Evolutionary conservation across 2,888 invertebrate species (phyloP).

Genomic region (Leucophenga montana): DNA sequence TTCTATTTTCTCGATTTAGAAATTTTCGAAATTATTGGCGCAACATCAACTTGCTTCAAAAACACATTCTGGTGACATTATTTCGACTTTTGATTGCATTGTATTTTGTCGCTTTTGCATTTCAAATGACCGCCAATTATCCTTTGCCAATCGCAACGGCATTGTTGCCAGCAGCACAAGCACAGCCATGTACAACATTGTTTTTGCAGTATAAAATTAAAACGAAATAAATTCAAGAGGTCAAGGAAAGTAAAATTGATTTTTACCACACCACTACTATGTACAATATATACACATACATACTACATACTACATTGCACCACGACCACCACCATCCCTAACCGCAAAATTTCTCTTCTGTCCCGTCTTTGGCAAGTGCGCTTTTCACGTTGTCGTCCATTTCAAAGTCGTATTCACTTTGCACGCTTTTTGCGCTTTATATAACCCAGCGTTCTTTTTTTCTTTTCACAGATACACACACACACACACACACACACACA

Average conservation of each 20-base stretch:
- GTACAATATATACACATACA: no score
- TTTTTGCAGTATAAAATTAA: constrained; percentile 14
- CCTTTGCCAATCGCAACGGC: constrained; percentile 56
- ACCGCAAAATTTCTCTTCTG: background rate
- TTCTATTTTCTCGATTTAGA: background rate
- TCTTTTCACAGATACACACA: no score
- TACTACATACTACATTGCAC: no score
- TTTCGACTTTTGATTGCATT: constrained; percentile 59
- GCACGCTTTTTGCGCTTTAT: no score
- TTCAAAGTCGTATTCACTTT: constrained; percentile 24
- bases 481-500: background rate
- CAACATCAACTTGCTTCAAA: constrained; percentile 45
- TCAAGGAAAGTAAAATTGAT: constrained; percentile 64
- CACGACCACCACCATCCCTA: no score
- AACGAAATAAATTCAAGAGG: constrained; percentile 41
- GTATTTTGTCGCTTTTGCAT: constrained; percentile 51
- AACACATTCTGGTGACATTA: constrained; percentile 52
- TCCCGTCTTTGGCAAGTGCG: constrained; percentile 9
- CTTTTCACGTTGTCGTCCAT: constrained; percentile 15
- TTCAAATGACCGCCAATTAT: constrained; percentile 69
- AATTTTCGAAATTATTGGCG: constrained; percentile 47
- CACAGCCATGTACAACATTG: background rate
- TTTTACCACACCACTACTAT: constrained; percentile 37
- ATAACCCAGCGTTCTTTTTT: no score
- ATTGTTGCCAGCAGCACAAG: no score